Evolutionary conservation across 2,797 vertebrate genomes (phyloP), one percentile per base, ranked within the genome.

Genomic region (Neostethus bicornis): DNA sequence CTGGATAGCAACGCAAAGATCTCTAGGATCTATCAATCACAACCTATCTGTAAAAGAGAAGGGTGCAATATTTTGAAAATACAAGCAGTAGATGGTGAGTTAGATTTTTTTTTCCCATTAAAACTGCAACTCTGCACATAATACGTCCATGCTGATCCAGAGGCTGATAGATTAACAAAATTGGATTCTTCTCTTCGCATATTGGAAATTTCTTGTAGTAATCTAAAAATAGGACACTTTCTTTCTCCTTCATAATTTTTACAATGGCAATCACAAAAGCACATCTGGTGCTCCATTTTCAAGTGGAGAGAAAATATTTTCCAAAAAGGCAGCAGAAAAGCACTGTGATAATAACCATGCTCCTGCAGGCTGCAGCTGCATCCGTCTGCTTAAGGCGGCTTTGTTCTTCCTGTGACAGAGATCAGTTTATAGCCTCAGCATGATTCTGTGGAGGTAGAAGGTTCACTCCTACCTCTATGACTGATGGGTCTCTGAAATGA

Each of bases 401-500:
- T 77, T 79, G 65, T 81, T 78, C 58, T 69, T 53, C 53, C 44
- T 67, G 62, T 70, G 73, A 72, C 78, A 69, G 45, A 68, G 68
- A 79, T 80, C 70, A 51, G 75, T 82, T 81, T 77, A 81, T 68
- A 72, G 70, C 61, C 80, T 79, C 73, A 44, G 72, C 56, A 74
- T 74, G 77, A 82, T 79, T 59, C 46, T 68, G 80, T 65, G 60
- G 79, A 73, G 73, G 81, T 73, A 73, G 77, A 77, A 46, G 69
- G 72, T 78, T 78, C 54, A 68, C 78, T 74, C 69, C 61, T 57
- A 63, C 71, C 57, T 71, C 62, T 67, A 70, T 86, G 80, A 85
- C 73, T 80, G 86, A 81, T 79, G 76, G 73, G 71, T 52, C 67
- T 66, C 60, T 66, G 75, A 80, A 75, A 83, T 57, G 77, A 73